phyloP scores from a whole-genome alignment of 2,888 invertebrate genomes.

The Drosophila anceps region DNA sequence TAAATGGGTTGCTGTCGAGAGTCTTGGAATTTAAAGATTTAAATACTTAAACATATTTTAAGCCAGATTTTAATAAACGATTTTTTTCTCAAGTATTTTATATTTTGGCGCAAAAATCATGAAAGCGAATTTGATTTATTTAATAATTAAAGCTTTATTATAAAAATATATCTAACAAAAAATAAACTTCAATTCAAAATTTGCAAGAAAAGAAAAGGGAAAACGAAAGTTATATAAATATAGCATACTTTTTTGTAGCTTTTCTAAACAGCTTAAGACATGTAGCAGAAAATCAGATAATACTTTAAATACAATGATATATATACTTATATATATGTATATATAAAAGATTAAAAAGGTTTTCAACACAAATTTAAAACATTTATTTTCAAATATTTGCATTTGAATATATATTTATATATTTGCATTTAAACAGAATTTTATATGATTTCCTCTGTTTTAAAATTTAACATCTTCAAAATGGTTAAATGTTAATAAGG shows the following conservation, averaged over 20 bases:
- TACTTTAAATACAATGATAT: background rate
- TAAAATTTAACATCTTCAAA: background rate
- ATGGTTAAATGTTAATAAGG: background rate
- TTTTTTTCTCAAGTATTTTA: background rate
- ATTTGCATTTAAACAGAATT: no score
- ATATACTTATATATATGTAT: background rate
- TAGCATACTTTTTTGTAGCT: constrained; percentile 47
- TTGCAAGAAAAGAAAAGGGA: background rate
- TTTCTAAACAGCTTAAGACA: no score
- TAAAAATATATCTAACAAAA: background rate
- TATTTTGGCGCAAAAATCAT: background rate
- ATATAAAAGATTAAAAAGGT: background rate
- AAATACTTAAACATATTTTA: background rate
- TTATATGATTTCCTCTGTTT: no score
- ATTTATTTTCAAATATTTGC: no score
- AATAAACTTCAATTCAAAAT: background rate
- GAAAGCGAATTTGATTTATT: background rate
- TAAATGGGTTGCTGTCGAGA: background rate
- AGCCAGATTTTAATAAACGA: background rate
- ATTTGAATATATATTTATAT: no score
- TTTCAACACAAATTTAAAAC: no score
- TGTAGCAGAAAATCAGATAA: no score
- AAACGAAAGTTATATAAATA: background rate
- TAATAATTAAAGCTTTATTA: no score
- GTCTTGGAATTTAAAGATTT: constrained; percentile 29